Conservation (phyloP, 2,888 invertebrate genomes). For the Escarpia spicata region DNA sequence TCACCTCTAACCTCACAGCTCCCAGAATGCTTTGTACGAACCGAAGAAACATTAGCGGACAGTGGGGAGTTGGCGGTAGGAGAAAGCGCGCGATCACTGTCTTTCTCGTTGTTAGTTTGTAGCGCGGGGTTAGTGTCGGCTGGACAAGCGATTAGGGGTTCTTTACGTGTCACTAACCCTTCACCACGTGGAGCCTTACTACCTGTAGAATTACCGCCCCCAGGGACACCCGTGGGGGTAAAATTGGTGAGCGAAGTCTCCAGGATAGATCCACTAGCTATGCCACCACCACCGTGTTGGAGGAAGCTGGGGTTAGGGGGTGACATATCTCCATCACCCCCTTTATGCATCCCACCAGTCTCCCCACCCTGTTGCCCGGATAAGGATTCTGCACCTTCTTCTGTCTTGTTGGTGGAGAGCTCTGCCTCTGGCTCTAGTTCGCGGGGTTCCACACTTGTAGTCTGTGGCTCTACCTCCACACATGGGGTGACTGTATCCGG, state of each 20-base stretch:
- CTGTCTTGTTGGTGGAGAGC: background rate
- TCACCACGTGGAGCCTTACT: background rate
- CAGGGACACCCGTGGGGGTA: background rate
- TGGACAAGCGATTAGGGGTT: background rate
- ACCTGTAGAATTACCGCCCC: background rate
- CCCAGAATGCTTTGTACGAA: background rate
- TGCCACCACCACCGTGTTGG: background rate
- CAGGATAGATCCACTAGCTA: background rate
- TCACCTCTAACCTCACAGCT: background rate
- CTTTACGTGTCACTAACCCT: background rate
- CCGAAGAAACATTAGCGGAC: background rate
- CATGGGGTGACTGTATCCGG: background rate
- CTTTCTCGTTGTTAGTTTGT: background rate
- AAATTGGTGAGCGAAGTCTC: background rate
- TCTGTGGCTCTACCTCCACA: background rate
- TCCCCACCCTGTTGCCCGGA: background rate
- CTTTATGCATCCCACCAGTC: background rate
- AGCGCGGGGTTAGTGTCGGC: background rate
- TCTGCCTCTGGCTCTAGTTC: background rate
- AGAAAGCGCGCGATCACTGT: background rate
- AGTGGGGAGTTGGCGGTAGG: background rate
- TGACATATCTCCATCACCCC: background rate
- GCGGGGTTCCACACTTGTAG: background rate
- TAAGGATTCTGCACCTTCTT: constrained; percentile 16
- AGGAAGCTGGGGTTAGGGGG: background rate